Conservation (phyloP, 1,140 invertebrate species). For the Papilio polytes region DNA sequence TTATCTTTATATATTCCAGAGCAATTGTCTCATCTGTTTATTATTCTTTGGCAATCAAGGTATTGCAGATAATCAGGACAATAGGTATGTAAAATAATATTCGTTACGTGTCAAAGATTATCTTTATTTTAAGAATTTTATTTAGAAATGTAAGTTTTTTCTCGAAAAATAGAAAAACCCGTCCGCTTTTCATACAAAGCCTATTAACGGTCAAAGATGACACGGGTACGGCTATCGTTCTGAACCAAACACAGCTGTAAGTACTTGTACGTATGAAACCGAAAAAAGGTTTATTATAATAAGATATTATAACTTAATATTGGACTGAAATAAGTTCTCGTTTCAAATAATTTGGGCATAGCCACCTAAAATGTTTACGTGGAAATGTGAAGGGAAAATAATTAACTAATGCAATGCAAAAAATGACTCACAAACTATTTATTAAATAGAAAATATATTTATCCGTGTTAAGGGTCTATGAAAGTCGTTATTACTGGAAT, state of each 20-base stretch:
- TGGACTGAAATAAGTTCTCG: not conserved
- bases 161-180: not conserved
- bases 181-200: not conserved
- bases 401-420: no score
- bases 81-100: no score
- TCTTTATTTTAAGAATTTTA: no score
- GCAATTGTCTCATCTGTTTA: no score
- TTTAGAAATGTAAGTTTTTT: not conserved
- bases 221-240: conserved; percentile 15
- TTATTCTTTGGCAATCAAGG: no score
- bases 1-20: no score
- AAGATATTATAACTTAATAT: not conserved
- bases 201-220: conserved; percentile 8
- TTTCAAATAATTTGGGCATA: not conserved
- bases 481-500: not conserved
- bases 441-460: no score
- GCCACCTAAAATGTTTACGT: not conserved
- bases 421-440: no score
- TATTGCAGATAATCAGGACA: no score
- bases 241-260: not conserved
- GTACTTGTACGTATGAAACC: not conserved
- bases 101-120: no score
- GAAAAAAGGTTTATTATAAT: not conserved
- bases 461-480: no score
- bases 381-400: not conserved